Evolutionary conservation across 2,888 invertebrate genomes (phyloP).

Genomic region (Ypsolopha scabrella): DNA sequence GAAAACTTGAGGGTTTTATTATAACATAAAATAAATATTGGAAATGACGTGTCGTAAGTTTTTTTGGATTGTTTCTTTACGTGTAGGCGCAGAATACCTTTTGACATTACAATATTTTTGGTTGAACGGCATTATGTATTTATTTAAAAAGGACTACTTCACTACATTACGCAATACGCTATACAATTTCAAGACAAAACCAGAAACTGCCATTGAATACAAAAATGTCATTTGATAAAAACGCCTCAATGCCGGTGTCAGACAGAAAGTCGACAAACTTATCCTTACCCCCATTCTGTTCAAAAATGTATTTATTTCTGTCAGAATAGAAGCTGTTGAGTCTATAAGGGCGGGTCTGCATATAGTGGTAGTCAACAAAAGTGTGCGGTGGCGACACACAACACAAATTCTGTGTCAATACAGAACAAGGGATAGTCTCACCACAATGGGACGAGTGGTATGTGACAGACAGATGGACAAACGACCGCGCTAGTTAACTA

Average conservation of each 20-base stretch:
- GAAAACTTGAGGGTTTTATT: neutral
- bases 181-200: neutral
- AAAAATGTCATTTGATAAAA: slow-evolving; percentile 1
- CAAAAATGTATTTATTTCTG: neutral
- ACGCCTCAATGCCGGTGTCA: neutral
- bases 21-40: no score
- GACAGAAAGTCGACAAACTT: neutral
- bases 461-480: slow-evolving; percentile 1
- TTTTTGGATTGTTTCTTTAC: no score
- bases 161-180: neutral
- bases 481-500: neutral
- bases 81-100: no score
- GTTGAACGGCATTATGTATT: neutral
- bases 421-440: neutral
- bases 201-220: neutral
- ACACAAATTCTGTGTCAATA: neutral
- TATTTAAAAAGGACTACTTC: neutral
- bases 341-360: no score
- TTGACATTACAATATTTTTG: no score
- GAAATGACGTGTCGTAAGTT: no score
- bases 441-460: neutral
- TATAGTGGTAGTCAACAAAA: no score
- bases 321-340: no score
- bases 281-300: neutral
- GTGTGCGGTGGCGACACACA: neutral